Base-by-base conservation (phyloP, 2,797 vertebrate genomes). In the Ceyx erithaca region DNA sequence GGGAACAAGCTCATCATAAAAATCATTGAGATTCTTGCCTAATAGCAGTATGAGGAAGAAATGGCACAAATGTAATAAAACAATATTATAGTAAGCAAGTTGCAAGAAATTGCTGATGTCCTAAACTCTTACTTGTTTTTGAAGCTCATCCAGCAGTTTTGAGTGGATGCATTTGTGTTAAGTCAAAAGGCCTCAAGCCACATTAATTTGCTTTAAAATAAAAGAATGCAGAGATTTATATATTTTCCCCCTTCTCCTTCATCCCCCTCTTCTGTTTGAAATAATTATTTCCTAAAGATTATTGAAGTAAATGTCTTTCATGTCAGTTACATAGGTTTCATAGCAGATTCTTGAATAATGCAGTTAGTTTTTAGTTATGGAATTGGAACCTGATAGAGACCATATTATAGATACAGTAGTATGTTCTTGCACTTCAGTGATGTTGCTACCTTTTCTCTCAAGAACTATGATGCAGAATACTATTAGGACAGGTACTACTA, bases 271-370 rank as follows among this genome's bases (percentile, higher is more conserved):
- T 37, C 11, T 49, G 23, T 77, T 68, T 62, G 12, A 31, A 54
- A 40, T 7, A 0, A 40, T 52, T 45, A 6, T 68, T 73, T 58
- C 40, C 75, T 40, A 73, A 77, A 30, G 7, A 4, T 63, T 48
- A 22, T 6, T 43, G n/a, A 79, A 90, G 16, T 63, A 8, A 45
- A 20, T 14, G 6, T 3, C 9, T 70, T 90, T 59, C 10, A 54
- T 23, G n/a, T 46, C 20, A 68, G 1, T 10, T 33, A 8, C 9
- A 21, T 9, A 4, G 0, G 1, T 12, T 90, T 25, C 21, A 19
- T 8, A 59, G 22, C 7, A 55, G 9, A 33, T n/a, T 25, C 19
- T 79, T 67, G 52, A 70, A 31, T 35, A 85, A 61, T 7, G 6
- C 7, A 26, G 5, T 3, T n/a, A 33, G 15, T 7, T 20, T 58